These are phyloP conservation scores for Callipepla squamata DNA, from an alignment of 2,113 vertebrate species.

Conservation along the genomic window DNA sequence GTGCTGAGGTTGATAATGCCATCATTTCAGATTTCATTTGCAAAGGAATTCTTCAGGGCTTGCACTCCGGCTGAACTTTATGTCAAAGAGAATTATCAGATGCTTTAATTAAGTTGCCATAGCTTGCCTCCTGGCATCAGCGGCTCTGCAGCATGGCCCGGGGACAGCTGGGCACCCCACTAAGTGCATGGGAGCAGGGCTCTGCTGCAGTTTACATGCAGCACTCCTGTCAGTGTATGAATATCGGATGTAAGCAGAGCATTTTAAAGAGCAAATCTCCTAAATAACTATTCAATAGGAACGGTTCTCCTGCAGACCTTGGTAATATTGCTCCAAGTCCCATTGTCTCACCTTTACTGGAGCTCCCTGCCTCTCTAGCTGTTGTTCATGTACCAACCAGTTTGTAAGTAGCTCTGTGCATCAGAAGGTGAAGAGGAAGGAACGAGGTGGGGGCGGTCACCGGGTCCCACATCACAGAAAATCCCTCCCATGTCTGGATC, in stretches of 20 bases:
- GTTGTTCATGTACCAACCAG: accelerated
- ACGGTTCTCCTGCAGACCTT: not conserved
- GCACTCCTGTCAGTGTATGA: not conserved
- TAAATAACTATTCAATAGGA: not conserved
- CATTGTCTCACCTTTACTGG: not conserved
- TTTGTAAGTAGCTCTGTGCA: not conserved
- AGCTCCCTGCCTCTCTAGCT: not conserved
- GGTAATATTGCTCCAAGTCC: not conserved
- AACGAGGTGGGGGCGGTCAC: accelerated
- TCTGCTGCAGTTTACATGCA: accelerated
- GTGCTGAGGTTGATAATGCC: not conserved
- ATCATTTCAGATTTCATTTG: not conserved
- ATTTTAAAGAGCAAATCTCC: not conserved
- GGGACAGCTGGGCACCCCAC: not conserved
- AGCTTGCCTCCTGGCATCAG: not conserved
- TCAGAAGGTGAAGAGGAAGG: not conserved
- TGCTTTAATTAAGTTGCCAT: not conserved
- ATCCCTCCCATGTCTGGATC: accelerated
- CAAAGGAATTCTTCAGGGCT: conserved; percentile 17
- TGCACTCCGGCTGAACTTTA: not conserved
- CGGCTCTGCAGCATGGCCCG: not conserved
- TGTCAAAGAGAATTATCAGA: not conserved
- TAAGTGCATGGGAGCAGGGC: accelerated
- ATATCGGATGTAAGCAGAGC: accelerated
- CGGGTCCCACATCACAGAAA: accelerated